Base-by-base conservation (phyloP, 1,140 invertebrate species). In the Zaprionus ghesquierei region DNA sequence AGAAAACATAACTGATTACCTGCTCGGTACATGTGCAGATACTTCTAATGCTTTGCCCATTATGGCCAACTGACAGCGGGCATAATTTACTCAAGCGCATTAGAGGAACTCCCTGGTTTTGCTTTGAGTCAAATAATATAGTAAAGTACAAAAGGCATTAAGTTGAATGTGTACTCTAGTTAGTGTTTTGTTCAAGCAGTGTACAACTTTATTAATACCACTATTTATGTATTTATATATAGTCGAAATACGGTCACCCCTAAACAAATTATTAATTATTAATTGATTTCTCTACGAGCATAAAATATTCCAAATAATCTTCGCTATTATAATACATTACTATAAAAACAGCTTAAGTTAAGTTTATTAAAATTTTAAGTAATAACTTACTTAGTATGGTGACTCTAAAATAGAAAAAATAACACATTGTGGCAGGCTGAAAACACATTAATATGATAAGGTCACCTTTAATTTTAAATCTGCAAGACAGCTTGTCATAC, bases 61-160 rank as follows among this genome's bases (percentile, higher is more conserved):
- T 77, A 86, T 81, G 54, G 73, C 31, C 22, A 74, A 70, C 65
- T 61, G 71, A 84, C 80, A 79, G 54, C 12, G 49, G 23, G 33
- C 49, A 46, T 23, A 70, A 64, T 69, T 54, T 58, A 56, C 38
- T 31, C 6, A 25, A 25, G 3, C 61, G 53, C 33, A 71, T 22
- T 58, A 31, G 41, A 29, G 25, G 41, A 49, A 31, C 20, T 60
- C 41, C 25, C 4, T 6, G 1, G 18, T 18, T 29, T 22, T 3
- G 20, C 13, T 55, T 33, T 53, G 3, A 29, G 1, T 31, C 6
- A 31, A 53, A 18, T 18, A n/a, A 15, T 5, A 38, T 38, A 15
- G 2, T 2, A n/a, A 38, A 6, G 18, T 20, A 4, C 20, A 0
- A 10, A 44, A 44, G 9, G 5, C 6, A 8, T 6, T 38, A 0